Percentiles rank a stretch among this genome's conserved stretches.
These are phyloP conservation scores for Girardinus metallicus DNA, from an alignment of 2,797 vertebrate genomes.

Conservation along the genomic window DNA sequence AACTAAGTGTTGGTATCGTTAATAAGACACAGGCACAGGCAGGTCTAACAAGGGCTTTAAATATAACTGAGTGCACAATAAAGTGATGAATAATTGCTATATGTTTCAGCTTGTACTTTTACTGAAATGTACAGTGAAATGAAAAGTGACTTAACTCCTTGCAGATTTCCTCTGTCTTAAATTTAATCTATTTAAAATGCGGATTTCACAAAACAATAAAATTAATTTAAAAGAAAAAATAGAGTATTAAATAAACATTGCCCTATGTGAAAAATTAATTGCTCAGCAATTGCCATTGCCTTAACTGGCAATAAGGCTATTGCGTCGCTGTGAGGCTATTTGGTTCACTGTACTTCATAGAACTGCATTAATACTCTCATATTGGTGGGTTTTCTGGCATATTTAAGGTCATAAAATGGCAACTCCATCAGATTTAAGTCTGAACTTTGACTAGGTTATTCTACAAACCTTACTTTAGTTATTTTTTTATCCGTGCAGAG, in stretches of 20 bases:
- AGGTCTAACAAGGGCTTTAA: constrained; percentile 71
- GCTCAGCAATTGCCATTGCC: not conserved
- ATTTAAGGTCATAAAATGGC: not conserved
- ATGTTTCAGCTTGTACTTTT: constrained; percentile 21
- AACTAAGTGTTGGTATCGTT: constrained; percentile 77
- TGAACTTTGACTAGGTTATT: not conserved
- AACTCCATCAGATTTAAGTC: not conserved
- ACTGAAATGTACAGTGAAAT: not conserved
- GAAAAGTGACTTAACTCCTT: not conserved
- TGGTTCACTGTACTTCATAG: not conserved
- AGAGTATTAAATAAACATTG: not conserved
- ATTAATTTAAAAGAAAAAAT: not conserved
- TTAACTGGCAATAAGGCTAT: not conserved
- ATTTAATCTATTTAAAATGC: not conserved
- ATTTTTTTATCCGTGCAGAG: not conserved
- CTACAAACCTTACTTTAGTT: not conserved
- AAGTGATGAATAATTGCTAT: constrained; percentile 54
- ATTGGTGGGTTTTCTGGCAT: not conserved
- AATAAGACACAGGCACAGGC: constrained; percentile 70
- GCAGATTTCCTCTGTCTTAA: not conserved
- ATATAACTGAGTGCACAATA: constrained; percentile 59
- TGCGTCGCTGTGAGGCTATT: not conserved
- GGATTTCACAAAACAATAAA: not conserved
- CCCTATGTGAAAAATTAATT: not conserved
- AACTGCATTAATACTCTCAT: not conserved